Conservation (phyloP, 2,113 vertebrate species). For the Hoplias malabaricus region DNA sequence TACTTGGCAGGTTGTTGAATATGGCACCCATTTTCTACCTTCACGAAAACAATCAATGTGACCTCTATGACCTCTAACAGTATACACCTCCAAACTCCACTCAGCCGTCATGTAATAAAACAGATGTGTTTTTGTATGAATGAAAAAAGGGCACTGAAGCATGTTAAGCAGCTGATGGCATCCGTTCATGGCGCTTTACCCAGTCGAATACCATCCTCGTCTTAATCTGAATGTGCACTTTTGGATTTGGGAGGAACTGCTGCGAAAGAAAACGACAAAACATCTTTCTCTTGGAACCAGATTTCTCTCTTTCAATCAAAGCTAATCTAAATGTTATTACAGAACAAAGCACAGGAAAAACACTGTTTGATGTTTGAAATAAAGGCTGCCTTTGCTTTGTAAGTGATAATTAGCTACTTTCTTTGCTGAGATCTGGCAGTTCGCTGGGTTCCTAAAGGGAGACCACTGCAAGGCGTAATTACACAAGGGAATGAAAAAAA, state of each 20-base stretch:
- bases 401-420: constrained; percentile 27
- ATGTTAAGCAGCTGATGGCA: not conserved
- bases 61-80: not conserved
- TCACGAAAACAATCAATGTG: not conserved
- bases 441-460: not conserved
- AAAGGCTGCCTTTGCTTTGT: not conserved
- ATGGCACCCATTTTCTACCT: not conserved
- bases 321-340: constrained; percentile 13
- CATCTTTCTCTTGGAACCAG: not conserved
- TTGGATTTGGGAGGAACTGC: constrained; percentile 2
- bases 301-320: not conserved
- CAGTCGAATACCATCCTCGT: not conserved
- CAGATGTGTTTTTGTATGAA: not conserved
- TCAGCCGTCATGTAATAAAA: not conserved
- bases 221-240: constrained; percentile 11
- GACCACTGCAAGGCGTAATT: constrained; percentile 14
- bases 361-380: constrained; percentile 13
- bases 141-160: not conserved
- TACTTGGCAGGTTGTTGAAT: not conserved
- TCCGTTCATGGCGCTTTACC: not conserved
- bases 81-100: not conserved
- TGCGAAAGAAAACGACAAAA: not conserved
- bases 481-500: not conserved
- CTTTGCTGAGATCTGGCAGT: constrained; percentile 14
- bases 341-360: constrained; percentile 8